Base-by-base conservation (phyloP, 1,140 invertebrate genomes). In the Lepidurus apus region DNA sequence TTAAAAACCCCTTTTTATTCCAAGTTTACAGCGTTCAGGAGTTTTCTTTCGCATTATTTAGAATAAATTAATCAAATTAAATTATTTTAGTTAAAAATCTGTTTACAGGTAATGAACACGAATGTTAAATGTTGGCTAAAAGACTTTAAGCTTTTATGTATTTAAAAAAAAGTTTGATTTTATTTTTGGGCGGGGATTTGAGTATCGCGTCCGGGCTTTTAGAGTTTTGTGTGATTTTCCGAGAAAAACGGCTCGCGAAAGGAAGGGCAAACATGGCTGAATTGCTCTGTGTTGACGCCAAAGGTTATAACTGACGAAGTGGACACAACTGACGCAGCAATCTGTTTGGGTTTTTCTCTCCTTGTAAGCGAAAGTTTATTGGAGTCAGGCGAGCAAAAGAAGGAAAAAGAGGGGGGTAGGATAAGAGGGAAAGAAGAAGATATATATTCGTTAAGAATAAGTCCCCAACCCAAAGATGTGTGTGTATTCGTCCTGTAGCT, bases 281-380 rank as follows among this genome's bases (percentile, higher is more conserved):
- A 65, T 65, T 13, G 53, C 53, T 65, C 21, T 65, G 53, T 21
- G 53, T 65, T 65, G 53, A 65, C 53, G 53, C 53, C 53, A 65
- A 65, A 13, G 53, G 17, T 65, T 65, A 65, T 65, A 65, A 65
- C 53, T 65, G 53, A 65, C 53, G 53, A 65, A 65, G 53, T 65
- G 53, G 53, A 65, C 53, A 65, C 53, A 65, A 65, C 53, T 65
- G 53, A 65, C 53, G 53, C 13, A 65, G 53, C 53, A 65, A 65
- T 65, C 53, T 65, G 53, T 65, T 65, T 11, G 21, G 53, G 53
- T 13, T 9, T 21, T 3, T 65, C 21, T 65, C 21, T 65, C 21
- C 9, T 9, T 7, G 53, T 13, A 21, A 21, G 53, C 45, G 45
- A 17, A 13, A 65, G 17, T 65, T 65, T 65, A 65, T 47, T 47